Percentiles rank a stretch among this genome's conserved stretches.
Evolutionary conservation across 2,113 vertebrate species (phyloP).

Genomic region (Meleagris gallopavo): DNA sequence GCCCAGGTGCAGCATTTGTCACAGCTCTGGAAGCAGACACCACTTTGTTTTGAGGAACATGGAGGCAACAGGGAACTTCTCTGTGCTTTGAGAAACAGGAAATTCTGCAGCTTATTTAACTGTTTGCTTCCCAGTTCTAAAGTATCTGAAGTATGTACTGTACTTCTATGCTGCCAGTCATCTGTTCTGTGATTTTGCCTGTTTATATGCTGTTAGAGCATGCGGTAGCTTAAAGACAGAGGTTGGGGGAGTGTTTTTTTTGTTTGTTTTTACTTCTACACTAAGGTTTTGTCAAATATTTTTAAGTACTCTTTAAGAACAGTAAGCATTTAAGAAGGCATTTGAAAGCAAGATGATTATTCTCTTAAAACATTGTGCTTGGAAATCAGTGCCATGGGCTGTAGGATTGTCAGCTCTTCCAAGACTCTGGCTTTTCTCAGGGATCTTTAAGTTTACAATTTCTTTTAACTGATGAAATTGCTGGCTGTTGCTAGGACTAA

Average conservation of each 20-base stretch:
- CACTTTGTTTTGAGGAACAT: not conserved
- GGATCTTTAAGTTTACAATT: not conserved
- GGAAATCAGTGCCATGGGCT: not conserved
- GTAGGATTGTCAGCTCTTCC: not conserved
- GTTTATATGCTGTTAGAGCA: constrained; percentile 21
- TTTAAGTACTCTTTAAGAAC: not conserved
- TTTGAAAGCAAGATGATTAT: not conserved
- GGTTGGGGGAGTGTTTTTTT: not conserved
- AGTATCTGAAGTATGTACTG: constrained; percentile 6
- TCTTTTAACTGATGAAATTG: not conserved
- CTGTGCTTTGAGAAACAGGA: not conserved
- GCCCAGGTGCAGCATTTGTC: not conserved
- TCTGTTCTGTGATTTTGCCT: constrained; percentile 31
- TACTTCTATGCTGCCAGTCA: constrained; percentile 9
- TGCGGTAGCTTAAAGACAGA: constrained; percentile 15
- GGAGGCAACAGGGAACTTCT: fast-evolving
- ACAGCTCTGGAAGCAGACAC: not conserved
- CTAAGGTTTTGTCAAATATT: not conserved
- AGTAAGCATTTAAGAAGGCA: not conserved
- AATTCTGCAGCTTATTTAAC: not conserved
- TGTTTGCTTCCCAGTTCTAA: not conserved
- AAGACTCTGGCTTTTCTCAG: not conserved
- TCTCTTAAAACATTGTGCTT: not conserved
- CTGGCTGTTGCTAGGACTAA: not conserved
- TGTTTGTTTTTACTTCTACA: not conserved